Base-by-base conservation (phyloP, 64 coral and sea anemone species). In the Platygyra sinensis region DNA sequence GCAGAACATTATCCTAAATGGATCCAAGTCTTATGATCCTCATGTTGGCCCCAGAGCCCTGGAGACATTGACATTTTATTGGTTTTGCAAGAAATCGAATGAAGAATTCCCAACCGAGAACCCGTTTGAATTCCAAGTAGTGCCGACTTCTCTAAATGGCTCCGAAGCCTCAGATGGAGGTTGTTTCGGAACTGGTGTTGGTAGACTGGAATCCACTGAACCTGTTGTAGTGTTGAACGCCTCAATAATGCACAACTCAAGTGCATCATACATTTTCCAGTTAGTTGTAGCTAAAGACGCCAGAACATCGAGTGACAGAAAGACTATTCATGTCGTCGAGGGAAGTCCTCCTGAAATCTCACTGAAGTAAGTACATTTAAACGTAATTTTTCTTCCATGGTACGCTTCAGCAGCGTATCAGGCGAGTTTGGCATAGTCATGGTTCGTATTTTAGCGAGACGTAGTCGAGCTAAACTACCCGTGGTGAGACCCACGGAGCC, bases 61-160 rank as follows among this genome's bases (percentile, higher is more conserved):
- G 24, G 52, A 80, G 4, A 29, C 78, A 54, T 17, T 80, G n/a
- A 80, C 25, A 54, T 80, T 80, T 61, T 28, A 60, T 30, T 80
- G 78, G 78, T 54, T 80, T 30, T 80, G 78, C 30, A 80, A 61
- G 78, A 80, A 13, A 30, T 80, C 78, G 29, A 22, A 80, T 30
- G 78, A 80, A 8, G 54, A 60, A 12, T 80, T 80, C 57, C 52
- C 78, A 61, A 80, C 9, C 1, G n/a, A 60, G 8, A 30, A 60
- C 25, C 22, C 28, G 16, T 2, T 25, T 30, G 54, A 80, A 11
- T 27, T 80, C 30, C 78, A 54, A 60, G 16, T 80, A n/a, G 54
- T 30, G 5, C 18, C 24, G 28, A 22, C 57, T 29, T 8, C 50
- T 5, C 29, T 60, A 2, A 61, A 80, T 28, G 52, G 16, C 52